phyloP scores from a whole-genome alignment of 2,888 invertebrate genomes.

The Choreutis nemorana region DNA sequence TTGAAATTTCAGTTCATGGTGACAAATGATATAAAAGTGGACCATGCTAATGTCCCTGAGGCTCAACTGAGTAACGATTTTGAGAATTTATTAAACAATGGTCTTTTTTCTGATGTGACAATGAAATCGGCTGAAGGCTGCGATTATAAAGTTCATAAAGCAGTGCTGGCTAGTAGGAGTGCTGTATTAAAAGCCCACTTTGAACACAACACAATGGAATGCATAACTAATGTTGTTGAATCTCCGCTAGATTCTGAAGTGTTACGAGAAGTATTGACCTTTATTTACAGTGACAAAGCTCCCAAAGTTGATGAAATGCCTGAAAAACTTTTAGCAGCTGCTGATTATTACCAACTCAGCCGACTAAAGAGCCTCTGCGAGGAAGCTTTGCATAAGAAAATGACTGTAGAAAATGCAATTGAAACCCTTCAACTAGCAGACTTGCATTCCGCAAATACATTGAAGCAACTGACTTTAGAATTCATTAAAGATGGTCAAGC shows the following conservation, averaged over 20 bases:
- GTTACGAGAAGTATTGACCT: constrained; percentile 41
- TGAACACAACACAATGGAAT: constrained; percentile 51
- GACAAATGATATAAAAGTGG: constrained; percentile 45
- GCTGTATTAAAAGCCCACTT: constrained; percentile 52
- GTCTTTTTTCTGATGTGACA: constrained; percentile 44
- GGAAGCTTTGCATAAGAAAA: constrained; percentile 45
- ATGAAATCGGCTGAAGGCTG: constrained; percentile 45
- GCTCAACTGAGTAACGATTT: constrained; percentile 46
- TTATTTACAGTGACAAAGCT: constrained; percentile 52
- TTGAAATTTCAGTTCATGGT: constrained; percentile 52
- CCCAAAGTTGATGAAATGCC: constrained; percentile 51
- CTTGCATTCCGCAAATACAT: constrained; percentile 40
- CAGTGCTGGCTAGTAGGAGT: constrained; percentile 48
- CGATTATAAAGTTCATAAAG: constrained; percentile 52
- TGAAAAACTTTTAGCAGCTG: constrained; percentile 47
- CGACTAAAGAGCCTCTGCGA: constrained; percentile 48
- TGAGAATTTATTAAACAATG: constrained; percentile 40
- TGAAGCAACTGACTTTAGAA: constrained; percentile 42
- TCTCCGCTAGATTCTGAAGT: constrained; percentile 47
- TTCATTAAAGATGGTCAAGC: constrained; percentile 57
- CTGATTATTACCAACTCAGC: constrained; percentile 50
- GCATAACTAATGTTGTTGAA: constrained; percentile 41
- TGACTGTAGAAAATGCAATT: constrained; percentile 54
- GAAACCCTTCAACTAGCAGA: constrained; percentile 50
- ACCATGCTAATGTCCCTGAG: constrained; percentile 30